Base-by-base conservation (phyloP, 2,113 vertebrate genomes). In the Cricetomys ansorgei region DNA sequence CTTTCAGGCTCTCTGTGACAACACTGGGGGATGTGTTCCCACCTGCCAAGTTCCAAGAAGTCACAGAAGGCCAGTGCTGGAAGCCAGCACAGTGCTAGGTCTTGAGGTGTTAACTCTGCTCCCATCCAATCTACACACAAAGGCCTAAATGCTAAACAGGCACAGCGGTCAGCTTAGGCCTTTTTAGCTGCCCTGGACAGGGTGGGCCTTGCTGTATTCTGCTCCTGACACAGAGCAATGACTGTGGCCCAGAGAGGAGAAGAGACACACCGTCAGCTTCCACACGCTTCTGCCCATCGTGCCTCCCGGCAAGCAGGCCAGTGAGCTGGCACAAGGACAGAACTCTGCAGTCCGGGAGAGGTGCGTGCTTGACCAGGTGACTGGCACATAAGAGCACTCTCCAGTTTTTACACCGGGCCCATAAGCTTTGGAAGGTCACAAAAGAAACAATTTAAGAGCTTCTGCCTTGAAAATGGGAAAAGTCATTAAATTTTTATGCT, bases 401-500 rank as follows among this genome's bases (percentile, higher is more conserved):
- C 3, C 6, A 7, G 19, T 57, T 73, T 72, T 48, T 79, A 65
- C 19, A 43, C 43, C 27, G 29, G 13, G 45, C 11, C 2, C 13
- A 69, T 15, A 27, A 8, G 50, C 45, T 50, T n/a, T 11, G 7
- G 62, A 11, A 43, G n/a, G 10, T 94, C 94, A 79, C 53, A 88
- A 84, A 77, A 48, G 27, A 79, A 72, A 70, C 17, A 88, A 79
- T 40, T 65, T 1, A 72, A 67, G 45, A 89, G 48, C 7, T n/a
- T 80, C 79, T 48, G 21, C 31, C 80, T 64, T 80, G 34, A 73
- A 92, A 65, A 79, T 70, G 53, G 12, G 1, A 48, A 69, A 40
- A 72, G 62, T 72, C 31, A 85, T 92, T 57, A 94, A 85, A 92
- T 57, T 73, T 67, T 92, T 89, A 55, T 23, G 31, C 34, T 89